Percentiles rank a stretch among this genome's conserved stretches.
Evolutionary conservation across 2,888 invertebrate species (phyloP).

Genomic region (Agrochola lota): DNA sequence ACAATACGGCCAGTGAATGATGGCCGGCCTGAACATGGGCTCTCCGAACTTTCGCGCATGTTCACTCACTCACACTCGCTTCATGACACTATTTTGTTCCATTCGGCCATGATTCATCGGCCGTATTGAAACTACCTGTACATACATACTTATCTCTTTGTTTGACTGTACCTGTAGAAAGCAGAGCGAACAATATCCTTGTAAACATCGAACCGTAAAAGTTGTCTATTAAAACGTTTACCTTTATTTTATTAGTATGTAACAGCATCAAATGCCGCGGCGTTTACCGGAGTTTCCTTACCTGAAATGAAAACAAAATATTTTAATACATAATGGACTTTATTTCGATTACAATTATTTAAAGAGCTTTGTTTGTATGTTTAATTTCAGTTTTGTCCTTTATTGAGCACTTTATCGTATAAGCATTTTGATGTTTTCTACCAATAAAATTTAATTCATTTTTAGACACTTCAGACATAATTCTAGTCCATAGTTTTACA

Average conservation of each 20-base stretch:
- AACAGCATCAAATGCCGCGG: conserved; percentile 29
- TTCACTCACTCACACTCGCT: too few species aligned
- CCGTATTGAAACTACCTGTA: neutral
- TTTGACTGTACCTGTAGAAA: conserved; percentile 14
- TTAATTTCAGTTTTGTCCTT: neutral
- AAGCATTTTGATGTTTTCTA: neutral
- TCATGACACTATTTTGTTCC: too few species aligned
- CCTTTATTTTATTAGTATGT: conserved; percentile 56
- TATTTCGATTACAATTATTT: conserved; percentile 12
- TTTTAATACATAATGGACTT: conserved; percentile 16
- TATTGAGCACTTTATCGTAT: neutral
- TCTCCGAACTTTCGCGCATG: too few species aligned
- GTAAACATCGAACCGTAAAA: conserved; percentile 50
- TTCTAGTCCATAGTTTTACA: too few species aligned
- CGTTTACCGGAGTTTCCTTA: conserved; percentile 51
- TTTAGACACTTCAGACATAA: too few species aligned
- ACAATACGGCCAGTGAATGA: too few species aligned
- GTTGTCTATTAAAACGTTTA: conserved; percentile 58
- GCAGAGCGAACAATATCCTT: conserved; percentile 24
- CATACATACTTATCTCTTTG: neutral
- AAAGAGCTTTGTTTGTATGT: neutral
- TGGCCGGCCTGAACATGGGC: too few species aligned
- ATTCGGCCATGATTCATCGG: too few species aligned
- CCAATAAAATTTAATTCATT: neutral
- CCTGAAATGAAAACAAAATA: conserved; percentile 59